Conservation (phyloP, 2,797 vertebrate species). For the Typhlichthys eigenmanni region DNA sequence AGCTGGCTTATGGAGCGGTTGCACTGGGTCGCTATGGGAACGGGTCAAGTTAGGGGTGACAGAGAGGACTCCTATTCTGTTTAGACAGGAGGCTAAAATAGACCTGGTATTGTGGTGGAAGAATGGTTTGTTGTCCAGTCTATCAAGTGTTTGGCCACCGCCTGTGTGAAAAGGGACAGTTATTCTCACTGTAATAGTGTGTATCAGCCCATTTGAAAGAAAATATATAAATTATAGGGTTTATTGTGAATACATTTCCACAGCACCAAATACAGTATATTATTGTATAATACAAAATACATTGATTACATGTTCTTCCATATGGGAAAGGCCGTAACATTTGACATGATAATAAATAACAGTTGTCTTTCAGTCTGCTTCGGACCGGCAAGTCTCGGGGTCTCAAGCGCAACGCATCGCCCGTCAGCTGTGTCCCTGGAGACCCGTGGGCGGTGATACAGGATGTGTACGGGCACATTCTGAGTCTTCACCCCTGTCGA, state of each 20-base stretch:
- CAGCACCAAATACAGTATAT: no score
- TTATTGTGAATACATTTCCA: no score
- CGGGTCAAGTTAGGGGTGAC: constrained; percentile 17
- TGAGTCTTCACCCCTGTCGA: neutral
- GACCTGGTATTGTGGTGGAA: constrained; percentile 35
- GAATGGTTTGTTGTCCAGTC: constrained; percentile 29
- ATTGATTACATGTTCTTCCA: neutral
- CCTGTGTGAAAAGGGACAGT: constrained; percentile 1
- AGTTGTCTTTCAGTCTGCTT: neutral
- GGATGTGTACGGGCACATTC: constrained; percentile 30
- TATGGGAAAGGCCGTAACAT: constrained; percentile 3
- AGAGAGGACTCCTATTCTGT: neutral
- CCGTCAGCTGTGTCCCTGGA: constrained; percentile 3
- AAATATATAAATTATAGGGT: no score
- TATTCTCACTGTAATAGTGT: neutral
- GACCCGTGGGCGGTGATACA: constrained; percentile 26
- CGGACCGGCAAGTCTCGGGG: neutral
- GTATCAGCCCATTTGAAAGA: no score
- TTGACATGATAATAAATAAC: constrained; percentile 16
- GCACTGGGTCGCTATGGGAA: constrained; percentile 7
- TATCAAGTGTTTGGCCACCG: constrained; percentile 26
- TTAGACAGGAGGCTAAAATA: constrained; percentile 13
- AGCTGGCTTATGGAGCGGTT: neutral
- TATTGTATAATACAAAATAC: no score
- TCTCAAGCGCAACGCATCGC: constrained; percentile 23